Evolutionary conservation across 2,113 vertebrate species (phyloP), one percentile per base, ranked within the genome.

Genomic region (Lanius ludovicianus): DNA sequence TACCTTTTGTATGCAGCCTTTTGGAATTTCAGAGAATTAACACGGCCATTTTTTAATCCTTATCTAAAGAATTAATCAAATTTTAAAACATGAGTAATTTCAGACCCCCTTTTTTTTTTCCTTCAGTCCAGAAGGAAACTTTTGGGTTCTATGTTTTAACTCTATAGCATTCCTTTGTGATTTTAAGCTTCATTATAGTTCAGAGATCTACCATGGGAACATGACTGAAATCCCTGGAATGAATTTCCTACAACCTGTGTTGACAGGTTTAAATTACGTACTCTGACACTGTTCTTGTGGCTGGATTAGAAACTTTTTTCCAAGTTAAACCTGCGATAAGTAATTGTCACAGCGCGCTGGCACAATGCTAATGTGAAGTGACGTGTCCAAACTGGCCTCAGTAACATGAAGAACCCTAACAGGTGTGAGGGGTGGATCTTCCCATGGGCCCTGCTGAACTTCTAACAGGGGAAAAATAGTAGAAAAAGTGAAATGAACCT

Each of bases 401-500:
- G 97, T 98, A 98, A 98, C 97, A 98, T 98, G 98, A 98, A 98
- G 98, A 97, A 98, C 89, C 97, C 97, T 93, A 98, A 98, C 98
- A 99, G 98, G 98, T 99, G 98, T 98, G 98, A 98, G 98, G 98
- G 98, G 98, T 98, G 98, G 97, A 98, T 97, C 97, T 97, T 98
- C 97, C 96, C 98, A 98, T 98, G 98, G 98, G 98, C 96, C 97
- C 97, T 97, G 92, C 96, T 97, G 98, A 97, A 97, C 97, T 98
- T 97, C 97, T 98, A 98, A 98, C 98, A 98, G 98, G 97, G 98
- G 97, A 98, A 98, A 98, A 98, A 97, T 95, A 97, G 98, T 97
- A 98, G 98, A 98, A 98, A 98, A 98, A 98, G 98, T 98, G 98
- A 98, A 98, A 98, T 98, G 98, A 98, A 98, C 98, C 97, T 98